phyloP scores from a whole-genome alignment of 2,888 invertebrate genomes.

The Cacoxenus indagator region DNA sequence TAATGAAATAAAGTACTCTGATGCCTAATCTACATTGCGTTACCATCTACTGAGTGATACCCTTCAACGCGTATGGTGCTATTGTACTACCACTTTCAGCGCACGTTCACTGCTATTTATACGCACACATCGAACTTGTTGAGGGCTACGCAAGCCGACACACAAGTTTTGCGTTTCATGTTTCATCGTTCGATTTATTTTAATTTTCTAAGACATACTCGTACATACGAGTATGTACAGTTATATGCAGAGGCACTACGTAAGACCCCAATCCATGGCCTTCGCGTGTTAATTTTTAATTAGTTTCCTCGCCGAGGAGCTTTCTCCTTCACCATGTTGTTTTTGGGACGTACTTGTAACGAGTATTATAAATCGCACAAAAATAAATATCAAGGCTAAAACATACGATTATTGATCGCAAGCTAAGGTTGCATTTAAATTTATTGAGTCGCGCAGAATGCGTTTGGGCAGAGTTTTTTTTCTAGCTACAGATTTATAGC shows the following conservation, averaged over 20 bases:
- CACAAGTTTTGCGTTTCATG: neutral
- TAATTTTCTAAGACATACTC: neutral
- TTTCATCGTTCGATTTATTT: neutral
- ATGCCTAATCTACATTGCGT: no score
- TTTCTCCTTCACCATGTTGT: neutral
- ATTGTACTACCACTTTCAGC: neutral
- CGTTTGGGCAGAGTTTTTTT: slow-evolving; percentile 23
- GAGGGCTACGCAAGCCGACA: slow-evolving; percentile 4
- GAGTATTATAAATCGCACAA: neutral
- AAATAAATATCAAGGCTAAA: slow-evolving; percentile 42
- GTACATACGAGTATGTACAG: neutral
- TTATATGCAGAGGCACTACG: neutral
- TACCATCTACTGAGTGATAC: no score
- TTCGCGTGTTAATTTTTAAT: slow-evolving; percentile 65
- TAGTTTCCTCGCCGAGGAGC: slow-evolving; percentile 39
- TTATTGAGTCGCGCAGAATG: slow-evolving; percentile 45
- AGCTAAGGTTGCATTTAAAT: slow-evolving; percentile 58
- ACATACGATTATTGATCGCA: slow-evolving; percentile 37
- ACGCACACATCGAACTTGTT: slow-evolving; percentile 4
- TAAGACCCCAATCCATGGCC: slow-evolving; percentile 40
- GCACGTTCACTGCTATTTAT: neutral
- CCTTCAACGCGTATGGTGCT: no score
- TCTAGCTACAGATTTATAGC: neutral
- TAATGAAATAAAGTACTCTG: no score
- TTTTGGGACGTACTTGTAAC: neutral